A percentile compares a stretch with the other conserved stretches of the same genome.
Conservation (phyloP, 2,888 invertebrate species). For the Microplitis manilae region DNA sequence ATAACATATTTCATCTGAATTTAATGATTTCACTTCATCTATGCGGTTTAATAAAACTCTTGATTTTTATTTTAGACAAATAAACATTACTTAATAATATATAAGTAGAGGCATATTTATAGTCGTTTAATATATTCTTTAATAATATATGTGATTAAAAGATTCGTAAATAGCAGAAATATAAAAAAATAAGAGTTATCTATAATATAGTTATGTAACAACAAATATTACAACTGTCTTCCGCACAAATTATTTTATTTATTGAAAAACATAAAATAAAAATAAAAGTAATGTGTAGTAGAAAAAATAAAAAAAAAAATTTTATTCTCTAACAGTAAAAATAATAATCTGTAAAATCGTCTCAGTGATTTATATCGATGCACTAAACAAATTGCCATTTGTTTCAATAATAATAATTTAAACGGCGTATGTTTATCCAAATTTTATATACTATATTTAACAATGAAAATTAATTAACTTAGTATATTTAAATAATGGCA, state of each 20-base stretch:
- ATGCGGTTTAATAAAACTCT: background rate
- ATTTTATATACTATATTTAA: too few relatives aligned
- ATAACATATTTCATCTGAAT: slow-evolving; percentile 38
- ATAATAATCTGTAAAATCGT: background rate
- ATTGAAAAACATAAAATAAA: background rate
- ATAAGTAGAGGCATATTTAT: too few relatives aligned
- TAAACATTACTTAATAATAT: background rate
- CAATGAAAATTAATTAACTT: too few relatives aligned
- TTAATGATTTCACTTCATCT: slow-evolving; percentile 19
- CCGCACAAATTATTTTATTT: slow-evolving; percentile 44
- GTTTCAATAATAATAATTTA: slow-evolving; percentile 2
- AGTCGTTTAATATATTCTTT: background rate
- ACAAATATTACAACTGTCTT: slow-evolving; percentile 66
- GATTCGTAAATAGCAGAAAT: background rate
- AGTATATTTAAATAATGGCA: background rate
- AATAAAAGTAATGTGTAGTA: background rate
- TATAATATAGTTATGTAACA: slow-evolving; percentile 43
- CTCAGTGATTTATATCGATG: slow-evolving; percentile 10
- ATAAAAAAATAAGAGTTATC: background rate
- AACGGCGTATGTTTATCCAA: too few relatives aligned
- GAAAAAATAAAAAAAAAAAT: background rate
- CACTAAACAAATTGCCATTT: slow-evolving; percentile 27
- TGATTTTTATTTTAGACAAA: slow-evolving; percentile 1
- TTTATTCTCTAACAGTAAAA: background rate
- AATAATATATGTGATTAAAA: too few relatives aligned